Conservation (phyloP, 2,797 vertebrate species). For the Zenarchopterus dispar region DNA sequence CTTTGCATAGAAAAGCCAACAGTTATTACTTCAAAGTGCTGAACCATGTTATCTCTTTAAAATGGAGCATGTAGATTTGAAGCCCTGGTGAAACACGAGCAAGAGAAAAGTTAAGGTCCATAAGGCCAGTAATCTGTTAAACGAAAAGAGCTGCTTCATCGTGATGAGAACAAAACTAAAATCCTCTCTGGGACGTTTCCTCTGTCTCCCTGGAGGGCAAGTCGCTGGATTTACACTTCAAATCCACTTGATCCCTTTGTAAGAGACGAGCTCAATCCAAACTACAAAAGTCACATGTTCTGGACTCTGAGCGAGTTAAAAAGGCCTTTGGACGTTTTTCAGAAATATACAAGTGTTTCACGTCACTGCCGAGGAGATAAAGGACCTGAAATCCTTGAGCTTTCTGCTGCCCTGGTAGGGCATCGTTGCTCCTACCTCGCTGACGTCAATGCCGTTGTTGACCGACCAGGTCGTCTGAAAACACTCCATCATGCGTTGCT, state of each 20-base stretch:
- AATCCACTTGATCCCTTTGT: constrained; percentile 22
- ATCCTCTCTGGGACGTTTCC: constrained; percentile 32
- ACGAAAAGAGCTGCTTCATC: constrained; percentile 35
- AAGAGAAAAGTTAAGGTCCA: constrained; percentile 8
- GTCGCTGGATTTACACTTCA: constrained; percentile 2
- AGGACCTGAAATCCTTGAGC: too few relatives aligned
- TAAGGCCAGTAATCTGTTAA: constrained; percentile 48
- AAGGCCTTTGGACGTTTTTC: background rate
- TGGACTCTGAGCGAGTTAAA: background rate
- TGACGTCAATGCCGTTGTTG: constrained; percentile 92
- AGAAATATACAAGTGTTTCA: too few relatives aligned
- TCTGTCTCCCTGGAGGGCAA: constrained; percentile 4
- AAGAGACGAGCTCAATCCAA: constrained; percentile 18
- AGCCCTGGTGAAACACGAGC: constrained; percentile 17
- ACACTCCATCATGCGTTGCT: constrained; percentile 97
- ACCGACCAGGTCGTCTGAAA: constrained; percentile 97
- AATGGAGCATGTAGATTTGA: constrained; percentile 46
- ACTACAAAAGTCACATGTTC: background rate
- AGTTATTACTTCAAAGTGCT: too few relatives aligned
- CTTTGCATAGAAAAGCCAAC: too few relatives aligned
- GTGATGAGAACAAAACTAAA: constrained; percentile 41
- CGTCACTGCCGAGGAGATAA: too few relatives aligned
- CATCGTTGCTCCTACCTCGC: constrained; percentile 54
- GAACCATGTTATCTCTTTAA: constrained; percentile 11
- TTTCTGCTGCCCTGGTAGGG: too few relatives aligned